These are phyloP conservation scores for Choristoneura rosaceana DNA, from an alignment of 2,888 invertebrate genomes.

Conservation along the genomic window DNA sequence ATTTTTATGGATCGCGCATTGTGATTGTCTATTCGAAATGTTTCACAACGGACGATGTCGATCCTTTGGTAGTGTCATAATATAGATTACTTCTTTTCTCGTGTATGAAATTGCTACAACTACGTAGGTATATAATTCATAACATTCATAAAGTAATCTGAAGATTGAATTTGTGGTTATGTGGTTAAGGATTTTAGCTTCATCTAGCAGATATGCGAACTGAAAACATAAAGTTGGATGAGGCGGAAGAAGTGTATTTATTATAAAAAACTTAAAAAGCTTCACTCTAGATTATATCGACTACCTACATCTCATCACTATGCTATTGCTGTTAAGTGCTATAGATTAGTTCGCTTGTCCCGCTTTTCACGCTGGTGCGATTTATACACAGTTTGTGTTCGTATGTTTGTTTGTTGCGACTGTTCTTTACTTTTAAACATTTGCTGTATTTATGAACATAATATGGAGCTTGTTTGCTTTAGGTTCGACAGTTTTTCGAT, in stretches of 20 bases:
- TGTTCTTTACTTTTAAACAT: not conserved
- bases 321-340: constrained; percentile 9
- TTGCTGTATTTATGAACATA: not conserved
- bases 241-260: too few species aligned
- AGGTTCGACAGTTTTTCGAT: too few species aligned
- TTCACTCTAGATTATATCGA: not conserved
- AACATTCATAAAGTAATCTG: too few species aligned
- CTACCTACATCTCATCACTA: constrained; percentile 2
- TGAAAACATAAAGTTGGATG: too few species aligned
- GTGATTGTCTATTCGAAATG: not conserved
- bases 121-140: too few species aligned
- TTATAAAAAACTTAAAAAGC: too few species aligned
- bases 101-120: too few species aligned
- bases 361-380: constrained; percentile 15
- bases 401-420: not conserved
- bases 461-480: too few species aligned
- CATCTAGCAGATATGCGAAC: too few species aligned
- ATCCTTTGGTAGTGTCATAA: not conserved
- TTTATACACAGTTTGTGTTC: not conserved
- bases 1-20: not conserved
- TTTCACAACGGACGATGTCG: not conserved
- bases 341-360: constrained; percentile 29
- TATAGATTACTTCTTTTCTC: not conserved
- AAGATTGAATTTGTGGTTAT: too few species aligned
- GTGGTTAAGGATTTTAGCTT: too few species aligned